Base-by-base conservation (phyloP, 2,888 invertebrate species). In the Metallyticus violacea region DNA sequence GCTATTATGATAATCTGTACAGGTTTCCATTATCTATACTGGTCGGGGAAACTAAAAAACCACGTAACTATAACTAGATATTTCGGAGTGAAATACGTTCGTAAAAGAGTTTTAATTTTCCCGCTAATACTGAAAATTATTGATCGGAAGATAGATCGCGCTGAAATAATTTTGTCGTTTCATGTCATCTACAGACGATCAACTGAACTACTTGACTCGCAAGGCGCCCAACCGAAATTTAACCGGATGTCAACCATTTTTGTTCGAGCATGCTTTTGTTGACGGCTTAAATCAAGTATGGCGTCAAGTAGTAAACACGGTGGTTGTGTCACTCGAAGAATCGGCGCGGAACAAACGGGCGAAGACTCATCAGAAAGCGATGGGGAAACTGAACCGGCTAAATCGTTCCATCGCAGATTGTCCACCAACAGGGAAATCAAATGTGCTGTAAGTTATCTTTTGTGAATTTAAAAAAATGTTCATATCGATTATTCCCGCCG, bases 371-470 rank as follows among this genome's bases (percentile, higher is more conserved):
- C 96, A 62, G 97, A 97, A 91, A 97, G 97, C 92, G 97, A 97
- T 91, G 96, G 95, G 92, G 97, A 97, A 91, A 95, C 95, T 87
- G 97, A 96, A 91, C 96, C 95, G 90, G 96, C 95, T 89, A 94
- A 93, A 91, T 94, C 95, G 89, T 95, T 96, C 91, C 95, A 96
- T 90, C 94, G 97, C 90, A 94, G 96, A 90, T 94, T 97, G 91
- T 97, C 97, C 88, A 97, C 96, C 88, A 96, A 96, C 92, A 95
- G 95, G 92, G 96, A 96, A 92, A 95, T 96, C 91, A 96, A 96
- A 91, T 94, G 95, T 92, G 94, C 96, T 94, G 97, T 97, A 93
- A 93, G 94, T 93, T 90, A 82, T 30, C 27, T 86, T 88, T 85
- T 30, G 30, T 76, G 25, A 62, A 76, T 62, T 85, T 62, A 62